These are phyloP conservation scores for Zapornia atra DNA, from an alignment of 2,113 vertebrate species.

Conservation along the genomic window DNA sequence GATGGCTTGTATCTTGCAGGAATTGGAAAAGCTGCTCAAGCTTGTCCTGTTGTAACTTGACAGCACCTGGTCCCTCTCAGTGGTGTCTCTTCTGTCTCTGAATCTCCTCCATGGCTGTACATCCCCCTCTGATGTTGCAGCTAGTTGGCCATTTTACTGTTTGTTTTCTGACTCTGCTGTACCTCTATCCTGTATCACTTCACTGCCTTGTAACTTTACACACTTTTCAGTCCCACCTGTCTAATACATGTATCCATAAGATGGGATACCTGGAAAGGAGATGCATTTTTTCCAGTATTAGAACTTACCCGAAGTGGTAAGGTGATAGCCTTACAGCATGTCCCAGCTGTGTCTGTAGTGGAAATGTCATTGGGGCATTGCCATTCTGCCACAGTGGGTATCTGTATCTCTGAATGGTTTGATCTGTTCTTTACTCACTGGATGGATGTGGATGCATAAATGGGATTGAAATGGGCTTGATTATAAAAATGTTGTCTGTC, in stretches of 20 bases:
- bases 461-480: not conserved
- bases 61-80: not conserved
- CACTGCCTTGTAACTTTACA: not conserved
- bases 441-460: not conserved
- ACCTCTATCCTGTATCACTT: not conserved
- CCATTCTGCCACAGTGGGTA: not conserved
- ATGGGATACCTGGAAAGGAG: not conserved
- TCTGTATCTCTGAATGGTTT: not conserved
- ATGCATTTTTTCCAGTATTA: not conserved
- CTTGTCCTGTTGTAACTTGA: not conserved
- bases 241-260: not conserved
- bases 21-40: not conserved
- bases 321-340: not conserved
- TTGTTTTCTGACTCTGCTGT: not conserved
- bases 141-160: not conserved
- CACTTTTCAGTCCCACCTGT: not conserved
- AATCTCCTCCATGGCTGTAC: not conserved
- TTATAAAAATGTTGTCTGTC: not conserved
- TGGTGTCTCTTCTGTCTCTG: not conserved
- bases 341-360: not conserved
- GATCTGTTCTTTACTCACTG: not conserved
- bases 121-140: not conserved
- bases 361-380: not conserved
- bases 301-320: not conserved
- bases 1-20: not conserved